A percentile compares a stretch with the other conserved stretches of the same genome.
Evolutionary conservation across 23 tunicate species (phyloP).

Genomic region (Styela clava): DNA sequence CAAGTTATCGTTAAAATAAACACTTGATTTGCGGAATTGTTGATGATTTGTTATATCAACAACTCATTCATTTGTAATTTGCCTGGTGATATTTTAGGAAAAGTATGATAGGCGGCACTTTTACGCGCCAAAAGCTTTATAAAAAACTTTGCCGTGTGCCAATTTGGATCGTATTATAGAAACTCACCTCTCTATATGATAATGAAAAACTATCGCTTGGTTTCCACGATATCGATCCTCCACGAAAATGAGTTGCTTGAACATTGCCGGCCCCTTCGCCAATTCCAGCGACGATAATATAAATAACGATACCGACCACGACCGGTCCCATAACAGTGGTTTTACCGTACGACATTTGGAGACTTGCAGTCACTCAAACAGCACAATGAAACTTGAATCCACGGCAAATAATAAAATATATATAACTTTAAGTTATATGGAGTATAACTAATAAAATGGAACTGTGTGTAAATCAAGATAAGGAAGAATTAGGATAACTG

Average conservation of each 20-base stretch:
- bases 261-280: slow-evolving; percentile 38
- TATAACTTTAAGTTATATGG: neutral
- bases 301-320: slow-evolving; percentile 5
- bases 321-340: slow-evolving; percentile 10
- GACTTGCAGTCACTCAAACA: neutral
- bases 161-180: no score
- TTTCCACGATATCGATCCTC: slow-evolving; percentile 80
- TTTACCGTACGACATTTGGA: neutral
- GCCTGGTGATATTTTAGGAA: no score
- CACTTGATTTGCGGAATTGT: no score
- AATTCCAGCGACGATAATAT: slow-evolving; percentile 25
- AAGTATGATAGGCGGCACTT: no score
- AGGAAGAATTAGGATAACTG: no score
- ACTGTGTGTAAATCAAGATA: no score
- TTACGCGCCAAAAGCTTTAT: no score
- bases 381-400: neutral
- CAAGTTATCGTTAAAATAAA: no score
- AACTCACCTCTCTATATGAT: slow-evolving; percentile 30
- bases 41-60: no score
- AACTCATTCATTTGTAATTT: no score
- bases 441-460: neutral
- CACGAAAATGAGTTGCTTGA: slow-evolving; percentile 80
- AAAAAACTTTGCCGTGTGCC: no score
- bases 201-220: slow-evolving; percentile 46
- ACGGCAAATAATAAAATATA: neutral